These are phyloP conservation scores for Ptilorrhoa leucosticta DNA, from an alignment of 2,113 vertebrate species.

Conservation along the genomic window DNA sequence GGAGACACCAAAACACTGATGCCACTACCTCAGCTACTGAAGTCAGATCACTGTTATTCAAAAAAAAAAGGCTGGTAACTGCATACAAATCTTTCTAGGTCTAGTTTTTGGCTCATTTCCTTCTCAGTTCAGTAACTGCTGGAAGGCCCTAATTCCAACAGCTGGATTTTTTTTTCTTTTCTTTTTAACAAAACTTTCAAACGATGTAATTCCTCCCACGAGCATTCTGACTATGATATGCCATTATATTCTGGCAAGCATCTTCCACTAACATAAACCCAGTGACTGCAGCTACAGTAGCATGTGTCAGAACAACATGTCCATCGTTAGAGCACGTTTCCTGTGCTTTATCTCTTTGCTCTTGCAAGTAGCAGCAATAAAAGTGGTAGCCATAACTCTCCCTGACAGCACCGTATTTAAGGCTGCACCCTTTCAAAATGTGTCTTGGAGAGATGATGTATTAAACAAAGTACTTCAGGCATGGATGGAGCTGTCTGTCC, in stretches of 20 bases:
- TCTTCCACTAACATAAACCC: neutral
- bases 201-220: neutral
- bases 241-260: neutral
- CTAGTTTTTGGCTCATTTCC: neutral
- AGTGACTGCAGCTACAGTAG: neutral
- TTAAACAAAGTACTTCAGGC: slow-evolving; percentile 11
- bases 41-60: neutral
- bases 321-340: neutral
- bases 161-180: neutral
- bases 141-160: neutral
- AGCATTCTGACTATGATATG: neutral
- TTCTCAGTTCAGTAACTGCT: neutral
- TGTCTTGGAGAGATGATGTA: neutral
- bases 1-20: neutral
- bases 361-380: neutral
- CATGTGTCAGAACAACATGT: fast-evolving
- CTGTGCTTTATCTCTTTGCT: neutral
- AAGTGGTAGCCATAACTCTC: neutral
- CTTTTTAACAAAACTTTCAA: neutral
- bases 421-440: slow-evolving; percentile 24
- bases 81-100: neutral
- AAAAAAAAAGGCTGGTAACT: neutral
- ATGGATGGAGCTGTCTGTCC: neutral
- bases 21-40: neutral
- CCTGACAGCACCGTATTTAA: slow-evolving; percentile 20